Percentiles rank a stretch among this genome's conserved stretches.
Conservation (phyloP, 1,140 invertebrate genomes). For the Cotesia chilonis region DNA sequence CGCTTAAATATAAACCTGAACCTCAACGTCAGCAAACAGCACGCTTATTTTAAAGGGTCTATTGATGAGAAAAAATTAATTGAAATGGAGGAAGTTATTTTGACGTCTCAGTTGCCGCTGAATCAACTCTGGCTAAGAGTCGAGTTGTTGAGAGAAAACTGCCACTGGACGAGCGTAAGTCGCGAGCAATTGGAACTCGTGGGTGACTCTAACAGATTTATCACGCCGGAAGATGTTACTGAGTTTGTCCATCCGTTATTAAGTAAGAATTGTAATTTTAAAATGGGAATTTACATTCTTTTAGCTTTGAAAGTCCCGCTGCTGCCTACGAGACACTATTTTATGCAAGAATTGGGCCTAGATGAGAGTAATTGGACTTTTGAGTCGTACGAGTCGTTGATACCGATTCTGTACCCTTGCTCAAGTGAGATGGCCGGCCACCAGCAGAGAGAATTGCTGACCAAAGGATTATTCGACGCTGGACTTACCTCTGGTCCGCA, state of each 20-base stretch:
- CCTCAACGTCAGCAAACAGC: constrained; percentile 61
- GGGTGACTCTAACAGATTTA: constrained; percentile 70
- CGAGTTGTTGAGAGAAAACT: constrained; percentile 71
- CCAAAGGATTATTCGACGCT: constrained; percentile 63
- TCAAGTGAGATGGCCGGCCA: constrained; percentile 55
- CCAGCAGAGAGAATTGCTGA: constrained; percentile 54
- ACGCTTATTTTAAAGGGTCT: constrained; percentile 55
- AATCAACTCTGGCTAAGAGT: constrained; percentile 74
- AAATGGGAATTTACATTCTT: constrained; percentile 67
- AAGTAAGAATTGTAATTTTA: constrained; percentile 64
- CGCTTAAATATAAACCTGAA: constrained; percentile 71
- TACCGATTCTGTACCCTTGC: constrained; percentile 62
- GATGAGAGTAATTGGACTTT: constrained; percentile 65
- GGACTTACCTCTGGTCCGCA: constrained; percentile 67
- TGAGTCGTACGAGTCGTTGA: constrained; percentile 66
- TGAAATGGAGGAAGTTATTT: constrained; percentile 71
- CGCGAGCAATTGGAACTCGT: constrained; percentile 56
- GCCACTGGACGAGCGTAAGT: constrained; percentile 69
- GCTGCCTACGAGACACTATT: constrained; percentile 63
- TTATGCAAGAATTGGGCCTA: constrained; percentile 60
- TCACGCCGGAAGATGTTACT: constrained; percentile 71
- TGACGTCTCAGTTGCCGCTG: constrained; percentile 71
- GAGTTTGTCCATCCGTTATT: constrained; percentile 73
- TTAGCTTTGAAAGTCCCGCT: constrained; percentile 70
- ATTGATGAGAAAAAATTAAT: constrained; percentile 68